Evolutionary conservation across 2,113 vertebrate genomes (phyloP).

Genomic region (Mesembrinibis cayennensis): DNA sequence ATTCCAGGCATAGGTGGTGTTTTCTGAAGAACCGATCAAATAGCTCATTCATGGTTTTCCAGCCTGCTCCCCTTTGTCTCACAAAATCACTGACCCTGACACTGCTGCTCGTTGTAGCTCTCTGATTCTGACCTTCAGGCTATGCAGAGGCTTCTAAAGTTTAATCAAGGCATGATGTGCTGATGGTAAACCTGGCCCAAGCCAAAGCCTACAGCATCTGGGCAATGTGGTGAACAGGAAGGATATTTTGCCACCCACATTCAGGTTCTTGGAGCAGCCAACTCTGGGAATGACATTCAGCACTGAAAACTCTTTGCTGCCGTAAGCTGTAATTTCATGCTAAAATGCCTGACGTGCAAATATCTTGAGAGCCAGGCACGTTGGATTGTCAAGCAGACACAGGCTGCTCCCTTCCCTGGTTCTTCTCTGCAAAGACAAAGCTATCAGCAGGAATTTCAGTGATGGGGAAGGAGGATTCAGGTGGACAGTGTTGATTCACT

Average conservation of each 20-base stretch:
- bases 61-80: not conserved
- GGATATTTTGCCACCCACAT: not conserved
- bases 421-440: not conserved
- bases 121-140: not conserved
- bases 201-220: not conserved
- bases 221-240: not conserved
- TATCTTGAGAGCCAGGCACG: not conserved
- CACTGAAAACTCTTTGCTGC: not conserved
- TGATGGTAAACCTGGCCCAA: not conserved
- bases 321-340: not conserved
- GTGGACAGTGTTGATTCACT: not conserved
- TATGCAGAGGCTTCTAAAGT: not conserved
- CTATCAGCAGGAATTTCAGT: not conserved
- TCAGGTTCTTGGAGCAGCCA: not conserved
- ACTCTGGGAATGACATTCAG: not conserved
- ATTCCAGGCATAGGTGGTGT: not conserved
- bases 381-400: not conserved
- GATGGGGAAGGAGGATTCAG: not conserved
- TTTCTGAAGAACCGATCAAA: not conserved
- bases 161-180: not conserved
- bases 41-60: not conserved
- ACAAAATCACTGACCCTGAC: not conserved
- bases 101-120: not conserved
- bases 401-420: not conserved
- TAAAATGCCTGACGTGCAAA: not conserved